Base-by-base conservation (phyloP, 2,113 vertebrate species). In the Prunella fulvescens region DNA sequence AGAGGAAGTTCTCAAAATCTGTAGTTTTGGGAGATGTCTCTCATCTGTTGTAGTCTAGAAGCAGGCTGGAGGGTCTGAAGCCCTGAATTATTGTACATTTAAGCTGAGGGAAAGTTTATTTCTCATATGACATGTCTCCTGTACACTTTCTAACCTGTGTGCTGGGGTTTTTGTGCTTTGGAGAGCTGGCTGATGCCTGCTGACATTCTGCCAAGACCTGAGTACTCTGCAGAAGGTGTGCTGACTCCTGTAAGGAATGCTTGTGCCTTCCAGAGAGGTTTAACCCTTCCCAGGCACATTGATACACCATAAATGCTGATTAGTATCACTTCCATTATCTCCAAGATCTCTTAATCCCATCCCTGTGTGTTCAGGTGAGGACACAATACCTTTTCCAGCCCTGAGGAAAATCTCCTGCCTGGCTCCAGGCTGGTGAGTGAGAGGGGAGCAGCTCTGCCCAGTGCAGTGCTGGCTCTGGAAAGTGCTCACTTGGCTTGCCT, bases 371-470 rank as follows among this genome's bases (percentile, higher is more conserved):
- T 88, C 14, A 19, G 51, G 39, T 66, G 65, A 79, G 56, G 73
- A 79, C 47, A 33, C 11, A 1, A 3, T 7, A 19, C 35, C 57
- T 60, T 88, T 56, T 19, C 39, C 70, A 88, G 79, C 74, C 24
- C 51, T 19, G 70, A 79, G 35, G 72, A 54, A 54, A 47, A 74
- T 24, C 10, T 54, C 29, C 22, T 56, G 29, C 1, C 0, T 20
- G 16, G 39, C 6, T 3, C 24, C 1, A 0, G 7, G 53, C 9
- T 4, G 7, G 19, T 2, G 22, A 26, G 56, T 10, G 61, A 70
- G 72, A 42, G 56, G 40, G 25, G 40, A 79, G 0, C 51, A 57
- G 10, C 70, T 78, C n/a, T 18, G 39, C 25, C 51, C 61, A 42
- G 31, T 4, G 54, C 77, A 31, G 45, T 0, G 0, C 0, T 76